phyloP scores from a whole-genome alignment of 2,888 invertebrate genomes.

The Lymantria dispar region DNA sequence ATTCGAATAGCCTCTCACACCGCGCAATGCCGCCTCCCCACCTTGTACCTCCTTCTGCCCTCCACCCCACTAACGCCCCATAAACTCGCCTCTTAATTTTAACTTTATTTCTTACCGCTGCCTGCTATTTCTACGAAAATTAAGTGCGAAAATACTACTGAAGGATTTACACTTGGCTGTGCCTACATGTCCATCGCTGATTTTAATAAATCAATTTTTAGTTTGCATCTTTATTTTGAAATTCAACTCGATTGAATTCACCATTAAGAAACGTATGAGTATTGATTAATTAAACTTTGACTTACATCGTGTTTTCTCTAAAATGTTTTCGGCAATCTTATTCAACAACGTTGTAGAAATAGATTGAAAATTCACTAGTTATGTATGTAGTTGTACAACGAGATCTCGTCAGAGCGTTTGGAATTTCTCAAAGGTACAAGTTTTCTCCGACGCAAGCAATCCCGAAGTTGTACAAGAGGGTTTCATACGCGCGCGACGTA shows the following conservation, averaged over 20 bases:
- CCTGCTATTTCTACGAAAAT: slow-evolving; percentile 77
- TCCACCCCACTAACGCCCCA: slow-evolving; percentile 77
- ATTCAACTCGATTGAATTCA: too few relatives aligned
- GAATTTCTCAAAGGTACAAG: slow-evolving; percentile 72
- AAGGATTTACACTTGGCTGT: slow-evolving; percentile 62
- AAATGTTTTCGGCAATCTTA: too few relatives aligned
- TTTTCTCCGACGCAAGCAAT: slow-evolving; percentile 71
- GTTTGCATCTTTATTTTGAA: slow-evolving; percentile 27
- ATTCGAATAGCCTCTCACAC: slow-evolving; percentile 75
- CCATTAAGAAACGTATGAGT: too few relatives aligned
- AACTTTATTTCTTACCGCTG: slow-evolving; percentile 80
- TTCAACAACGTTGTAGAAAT: too few relatives aligned
- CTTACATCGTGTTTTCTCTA: too few relatives aligned
- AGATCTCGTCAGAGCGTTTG: slow-evolving; percentile 60
- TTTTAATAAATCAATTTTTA: slow-evolving; percentile 37
- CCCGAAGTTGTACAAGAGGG: slow-evolving; percentile 64
- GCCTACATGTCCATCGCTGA: slow-evolving; percentile 31
- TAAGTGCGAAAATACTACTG: slow-evolving; percentile 77
- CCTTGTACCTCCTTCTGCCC: slow-evolving; percentile 59
- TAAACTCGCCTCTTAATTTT: slow-evolving; percentile 82
- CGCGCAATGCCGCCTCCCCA: slow-evolving; percentile 42
- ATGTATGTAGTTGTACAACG: slow-evolving; percentile 34
- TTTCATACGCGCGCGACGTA: slow-evolving; percentile 30
- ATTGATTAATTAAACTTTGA: too few relatives aligned
- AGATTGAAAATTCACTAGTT: too few relatives aligned